phyloP scores from a whole-genome alignment of 2,888 invertebrate genomes.

The Eudemis profundana region DNA sequence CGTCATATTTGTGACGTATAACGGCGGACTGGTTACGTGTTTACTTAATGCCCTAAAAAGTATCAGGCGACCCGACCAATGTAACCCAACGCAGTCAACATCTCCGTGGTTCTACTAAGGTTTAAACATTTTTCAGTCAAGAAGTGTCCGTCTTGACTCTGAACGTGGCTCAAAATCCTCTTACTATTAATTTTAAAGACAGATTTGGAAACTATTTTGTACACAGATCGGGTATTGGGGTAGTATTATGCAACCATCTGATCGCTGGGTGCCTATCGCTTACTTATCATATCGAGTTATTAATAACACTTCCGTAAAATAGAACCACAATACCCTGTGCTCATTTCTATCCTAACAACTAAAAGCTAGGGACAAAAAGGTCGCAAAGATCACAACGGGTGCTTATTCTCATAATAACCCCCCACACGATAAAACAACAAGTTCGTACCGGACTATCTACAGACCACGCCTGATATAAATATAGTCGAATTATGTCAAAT shows the following conservation, averaged over 20 bases:
- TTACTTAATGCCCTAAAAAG: not conserved
- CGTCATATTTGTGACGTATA: not conserved
- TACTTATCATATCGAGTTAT: constrained; percentile 76
- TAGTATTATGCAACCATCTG: constrained; percentile 77
- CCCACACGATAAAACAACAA: not conserved
- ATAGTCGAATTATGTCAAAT: constrained; percentile 28
- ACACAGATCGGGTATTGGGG: constrained; percentile 82
- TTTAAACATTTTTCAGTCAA: not conserved
- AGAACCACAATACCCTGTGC: constrained; percentile 85
- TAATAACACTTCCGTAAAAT: constrained; percentile 79
- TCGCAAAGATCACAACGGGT: constrained; percentile 76
- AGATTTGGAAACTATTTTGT: constrained; percentile 73
- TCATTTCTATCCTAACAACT: constrained; percentile 80
- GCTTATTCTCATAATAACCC: constrained; percentile 50
- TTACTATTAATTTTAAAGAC: constrained; percentile 66
- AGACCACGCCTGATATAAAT: constrained; percentile 28
- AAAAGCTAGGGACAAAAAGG: constrained; percentile 82
- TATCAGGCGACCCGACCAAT: not conserved
- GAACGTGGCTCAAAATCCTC: constrained; percentile 49
- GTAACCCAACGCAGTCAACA: not conserved
- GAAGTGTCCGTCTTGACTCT: constrained; percentile 50
- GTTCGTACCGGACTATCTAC: not conserved
- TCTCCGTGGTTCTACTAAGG: not conserved
- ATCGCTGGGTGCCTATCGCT: constrained; percentile 68
- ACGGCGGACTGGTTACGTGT: not conserved